Conservation (phyloP, 2,888 invertebrate genomes). For the Dascillus cervinus region DNA sequence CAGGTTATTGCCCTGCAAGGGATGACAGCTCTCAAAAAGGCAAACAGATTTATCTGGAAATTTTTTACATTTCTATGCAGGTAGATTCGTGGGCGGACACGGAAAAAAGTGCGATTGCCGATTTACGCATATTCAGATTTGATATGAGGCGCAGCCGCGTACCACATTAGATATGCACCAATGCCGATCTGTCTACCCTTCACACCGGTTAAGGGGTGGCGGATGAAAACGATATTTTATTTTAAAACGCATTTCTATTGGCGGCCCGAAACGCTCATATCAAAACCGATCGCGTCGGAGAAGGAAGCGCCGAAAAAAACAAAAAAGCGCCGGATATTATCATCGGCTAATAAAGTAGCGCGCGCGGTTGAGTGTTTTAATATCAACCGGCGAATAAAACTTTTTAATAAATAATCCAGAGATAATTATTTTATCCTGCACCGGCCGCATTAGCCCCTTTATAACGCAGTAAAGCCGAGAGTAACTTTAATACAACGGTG, state of each 20-base stretch:
- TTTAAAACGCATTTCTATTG: conserved; percentile 41
- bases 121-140: conserved; percentile 38
- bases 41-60: no score
- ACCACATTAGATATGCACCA: conserved; percentile 45
- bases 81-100: no score
- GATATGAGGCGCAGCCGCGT: conserved; percentile 36
- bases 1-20: no score
- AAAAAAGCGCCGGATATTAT: conserved; percentile 29
- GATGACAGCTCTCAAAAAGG: no score
- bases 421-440: conserved; percentile 26
- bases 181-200: conserved; percentile 32
- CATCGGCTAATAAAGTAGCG: conserved; percentile 31
- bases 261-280: conserved; percentile 26
- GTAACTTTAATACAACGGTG: conserved; percentile 35
- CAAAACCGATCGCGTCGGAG: conserved; percentile 5
- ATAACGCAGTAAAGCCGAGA: conserved; percentile 24
- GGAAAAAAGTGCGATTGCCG: no score
- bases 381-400: no score
- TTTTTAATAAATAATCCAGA: conserved; percentile 35
- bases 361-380: no score
- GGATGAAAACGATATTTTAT: conserved; percentile 33
- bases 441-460: conserved; percentile 19
- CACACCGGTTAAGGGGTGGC: conserved; percentile 29
- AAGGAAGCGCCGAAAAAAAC: background rate
- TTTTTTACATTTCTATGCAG: no score